Percentiles rank a stretch among this genome's conserved stretches.
phyloP scores from a whole-genome alignment of 1,140 invertebrate species.

The Polyergus mexicanus region DNA sequence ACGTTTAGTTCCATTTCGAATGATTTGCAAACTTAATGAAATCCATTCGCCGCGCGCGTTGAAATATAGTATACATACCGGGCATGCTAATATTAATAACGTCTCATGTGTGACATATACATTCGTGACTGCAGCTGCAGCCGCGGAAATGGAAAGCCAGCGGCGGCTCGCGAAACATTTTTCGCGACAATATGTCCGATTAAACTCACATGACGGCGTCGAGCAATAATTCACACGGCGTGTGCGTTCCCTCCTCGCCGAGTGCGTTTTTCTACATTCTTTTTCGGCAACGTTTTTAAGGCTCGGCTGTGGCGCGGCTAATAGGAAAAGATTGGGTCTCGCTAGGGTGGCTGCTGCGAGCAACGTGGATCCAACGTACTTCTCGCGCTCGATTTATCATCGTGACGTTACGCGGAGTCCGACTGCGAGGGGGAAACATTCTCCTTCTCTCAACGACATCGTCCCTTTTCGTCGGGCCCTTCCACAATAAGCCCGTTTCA shows the following conservation, averaged over 20 bases:
- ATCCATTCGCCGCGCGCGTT: slow-evolving; percentile 41
- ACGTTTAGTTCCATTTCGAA: slow-evolving; percentile 38
- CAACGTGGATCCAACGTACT: slow-evolving; percentile 65
- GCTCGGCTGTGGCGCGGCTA: slow-evolving; percentile 60
- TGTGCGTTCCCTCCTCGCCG: slow-evolving; percentile 30
- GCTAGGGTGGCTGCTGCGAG: slow-evolving; percentile 56
- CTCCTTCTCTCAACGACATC: background rate
- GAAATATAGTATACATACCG: slow-evolving; percentile 8
- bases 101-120: slow-evolving; percentile 1
- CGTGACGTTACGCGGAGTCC: slow-evolving; percentile 67
- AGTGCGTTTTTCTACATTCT: background rate
- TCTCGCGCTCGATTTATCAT: slow-evolving; percentile 82
- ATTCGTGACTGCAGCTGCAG: background rate
- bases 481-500: background rate
- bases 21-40: slow-evolving; percentile 62
- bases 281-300: slow-evolving; percentile 75
- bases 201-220: slow-evolving; percentile 66
- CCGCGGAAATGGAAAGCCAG: slow-evolving; percentile 6
- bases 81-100: slow-evolving; percentile 54
- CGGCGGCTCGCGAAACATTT: slow-evolving; percentile 56
- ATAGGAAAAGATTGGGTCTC: slow-evolving; percentile 76
- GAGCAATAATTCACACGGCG: slow-evolving; percentile 67
- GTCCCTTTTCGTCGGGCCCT: background rate
- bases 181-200: slow-evolving; percentile 63
- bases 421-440: background rate